phyloP scores from a whole-genome alignment of 1,140 invertebrate genomes.

The Macrostomum lignano region DNA sequence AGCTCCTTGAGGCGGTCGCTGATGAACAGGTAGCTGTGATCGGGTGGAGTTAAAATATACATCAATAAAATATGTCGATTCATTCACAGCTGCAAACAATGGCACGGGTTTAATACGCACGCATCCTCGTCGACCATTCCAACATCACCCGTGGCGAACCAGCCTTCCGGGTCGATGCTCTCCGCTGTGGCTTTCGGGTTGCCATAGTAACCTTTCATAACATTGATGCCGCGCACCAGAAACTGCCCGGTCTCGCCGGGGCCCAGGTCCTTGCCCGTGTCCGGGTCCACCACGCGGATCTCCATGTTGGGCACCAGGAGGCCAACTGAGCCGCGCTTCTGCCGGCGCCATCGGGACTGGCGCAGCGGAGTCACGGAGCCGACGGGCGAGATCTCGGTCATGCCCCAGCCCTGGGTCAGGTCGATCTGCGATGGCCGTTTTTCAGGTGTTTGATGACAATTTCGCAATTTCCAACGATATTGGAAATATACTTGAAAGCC shows the following conservation, averaged over 20 bases:
- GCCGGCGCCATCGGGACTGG: too few species aligned
- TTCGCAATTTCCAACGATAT: too few species aligned
- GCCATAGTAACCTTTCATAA: constrained; percentile 39
- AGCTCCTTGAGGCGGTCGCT: constrained; percentile 18
- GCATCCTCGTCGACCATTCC: background rate
- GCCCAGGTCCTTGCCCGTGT: constrained; percentile 10
- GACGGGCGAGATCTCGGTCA: constrained; percentile 24
- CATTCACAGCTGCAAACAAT: background rate
- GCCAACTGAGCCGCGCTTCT: constrained; percentile 37
- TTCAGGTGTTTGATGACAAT: background rate
- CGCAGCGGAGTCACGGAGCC: too few species aligned
- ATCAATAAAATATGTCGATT: background rate
- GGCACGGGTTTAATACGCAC: constrained; percentile 2
- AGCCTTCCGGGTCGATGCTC: constrained; percentile 39
- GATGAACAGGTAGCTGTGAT: constrained; percentile 16
- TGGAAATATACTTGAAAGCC: constrained; percentile 33
- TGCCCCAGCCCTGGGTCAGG: constrained; percentile 27
- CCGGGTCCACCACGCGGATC: constrained; percentile 20
- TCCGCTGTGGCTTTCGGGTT: constrained; percentile 43
- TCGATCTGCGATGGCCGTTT: constrained; percentile 23
- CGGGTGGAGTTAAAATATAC: constrained; percentile 8
- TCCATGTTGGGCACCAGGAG: constrained; percentile 36
- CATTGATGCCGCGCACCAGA: constrained; percentile 17
- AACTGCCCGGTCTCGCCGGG: constrained; percentile 18
- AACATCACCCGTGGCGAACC: constrained; percentile 38